Evolutionary conservation across 1,140 invertebrate species (phyloP).

Genomic region (Hylaeus anthracinus): DNA sequence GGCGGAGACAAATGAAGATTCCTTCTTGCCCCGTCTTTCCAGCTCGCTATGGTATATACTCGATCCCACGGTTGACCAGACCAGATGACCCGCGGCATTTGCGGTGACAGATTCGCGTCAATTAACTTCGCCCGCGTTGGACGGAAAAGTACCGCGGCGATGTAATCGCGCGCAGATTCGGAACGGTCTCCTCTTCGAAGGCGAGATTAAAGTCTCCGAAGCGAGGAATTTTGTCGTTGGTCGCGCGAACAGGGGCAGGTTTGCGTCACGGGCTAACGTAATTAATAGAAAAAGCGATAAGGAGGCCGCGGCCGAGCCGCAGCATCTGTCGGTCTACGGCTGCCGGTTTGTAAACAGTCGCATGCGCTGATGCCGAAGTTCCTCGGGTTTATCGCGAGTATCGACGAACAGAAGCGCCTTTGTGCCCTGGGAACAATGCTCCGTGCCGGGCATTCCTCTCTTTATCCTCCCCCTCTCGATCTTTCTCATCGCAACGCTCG

Average conservation of each 20-base stretch:
- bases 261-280: conserved; percentile 68
- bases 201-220: not conserved
- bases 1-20: too few relatives aligned
- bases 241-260: conserved; percentile 39
- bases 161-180: not conserved
- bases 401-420: conserved; percentile 68
- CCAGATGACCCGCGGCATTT: too few relatives aligned
- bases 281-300: conserved; percentile 68
- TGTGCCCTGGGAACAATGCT: conserved; percentile 70
- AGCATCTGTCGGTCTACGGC: conserved; percentile 60
- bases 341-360: conserved; percentile 63
- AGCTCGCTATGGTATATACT: too few relatives aligned
- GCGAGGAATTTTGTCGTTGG: conserved; percentile 20
- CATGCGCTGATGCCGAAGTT: conserved; percentile 55
- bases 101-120: not conserved
- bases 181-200: not conserved
- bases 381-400: conserved; percentile 62
- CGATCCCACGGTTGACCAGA: too few relatives aligned
- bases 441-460: conserved; percentile 48
- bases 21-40: too few relatives aligned
- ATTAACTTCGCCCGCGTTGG: not conserved
- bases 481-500: not conserved
- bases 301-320: conserved; percentile 14
- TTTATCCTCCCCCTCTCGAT: not conserved
- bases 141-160: not conserved